These are phyloP conservation scores for Troides helena DNA, from an alignment of 2,888 invertebrate species.

Conservation along the genomic window DNA sequence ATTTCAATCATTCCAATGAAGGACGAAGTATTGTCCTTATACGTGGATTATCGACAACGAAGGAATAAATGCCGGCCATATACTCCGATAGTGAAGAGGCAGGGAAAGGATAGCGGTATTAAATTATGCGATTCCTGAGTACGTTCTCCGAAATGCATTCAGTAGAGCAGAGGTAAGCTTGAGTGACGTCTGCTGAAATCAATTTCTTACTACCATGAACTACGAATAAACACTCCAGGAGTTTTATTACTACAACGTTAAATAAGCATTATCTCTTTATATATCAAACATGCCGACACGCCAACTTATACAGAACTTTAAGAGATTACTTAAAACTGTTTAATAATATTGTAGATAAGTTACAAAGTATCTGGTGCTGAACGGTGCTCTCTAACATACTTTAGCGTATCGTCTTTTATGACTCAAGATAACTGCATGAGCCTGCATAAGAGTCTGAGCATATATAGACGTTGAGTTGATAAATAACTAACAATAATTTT, in stretches of 20 bases:
- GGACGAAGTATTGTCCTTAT: too few species aligned
- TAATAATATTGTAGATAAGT: not conserved
- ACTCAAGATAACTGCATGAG: constrained; percentile 6
- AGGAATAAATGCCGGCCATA: too few species aligned
- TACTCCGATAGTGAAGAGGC: too few species aligned
- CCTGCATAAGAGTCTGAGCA: not conserved
- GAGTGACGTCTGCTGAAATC: too few species aligned
- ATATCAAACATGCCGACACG: not conserved
- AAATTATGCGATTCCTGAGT: too few species aligned
- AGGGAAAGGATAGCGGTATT: too few species aligned
- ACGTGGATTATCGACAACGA: too few species aligned
- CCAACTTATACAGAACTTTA: not conserved
- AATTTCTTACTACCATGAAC: not conserved
- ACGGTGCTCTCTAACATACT: constrained; percentile 6
- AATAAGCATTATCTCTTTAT: not conserved
- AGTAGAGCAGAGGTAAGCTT: too few species aligned
- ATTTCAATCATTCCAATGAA: too few species aligned
- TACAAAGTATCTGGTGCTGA: not conserved
- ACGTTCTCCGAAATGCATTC: too few species aligned
- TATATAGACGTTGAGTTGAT: constrained; percentile 9
- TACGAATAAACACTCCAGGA: not conserved
- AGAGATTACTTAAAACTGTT: not conserved
- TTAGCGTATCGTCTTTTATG: constrained; percentile 14
- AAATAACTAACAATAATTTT: not conserved
- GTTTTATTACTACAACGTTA: not conserved